Percentiles rank a stretch among this genome's conserved stretches.
phyloP scores from a whole-genome alignment of 2,888 invertebrate genomes.

The Volucella zonaria region DNA sequence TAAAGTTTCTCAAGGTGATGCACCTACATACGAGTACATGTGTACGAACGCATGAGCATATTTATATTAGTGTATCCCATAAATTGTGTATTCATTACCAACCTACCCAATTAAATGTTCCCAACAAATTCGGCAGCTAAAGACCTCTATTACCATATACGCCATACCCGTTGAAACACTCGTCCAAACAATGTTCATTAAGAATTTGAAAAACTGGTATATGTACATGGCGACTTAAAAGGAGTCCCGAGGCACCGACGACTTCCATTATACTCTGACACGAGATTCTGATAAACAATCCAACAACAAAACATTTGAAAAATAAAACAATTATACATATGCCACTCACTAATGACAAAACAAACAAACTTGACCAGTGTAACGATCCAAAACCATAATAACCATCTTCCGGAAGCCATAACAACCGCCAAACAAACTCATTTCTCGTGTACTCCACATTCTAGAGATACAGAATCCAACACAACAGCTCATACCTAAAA shows the following conservation, averaged over 20 bases:
- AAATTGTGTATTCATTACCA: neutral
- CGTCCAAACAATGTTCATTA: constrained; percentile 5
- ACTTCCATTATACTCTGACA: too few relatives aligned
- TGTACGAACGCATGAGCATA: too few relatives aligned
- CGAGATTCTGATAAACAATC: too few relatives aligned
- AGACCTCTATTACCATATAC: constrained; percentile 4
- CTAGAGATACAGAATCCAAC: constrained; percentile 27
- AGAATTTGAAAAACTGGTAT: neutral
- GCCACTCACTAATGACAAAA: constrained; percentile 50
- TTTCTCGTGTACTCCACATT: constrained; percentile 33
- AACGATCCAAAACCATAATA: constrained; percentile 12
- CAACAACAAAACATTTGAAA: neutral
- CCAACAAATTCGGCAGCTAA: constrained; percentile 16
- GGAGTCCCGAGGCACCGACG: neutral
- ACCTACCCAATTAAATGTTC: constrained; percentile 1
- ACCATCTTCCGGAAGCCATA: constrained; percentile 67
- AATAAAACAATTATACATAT: constrained; percentile 22
- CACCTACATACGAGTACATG: too few relatives aligned
- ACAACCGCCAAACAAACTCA: constrained; percentile 35
- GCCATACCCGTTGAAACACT: neutral
- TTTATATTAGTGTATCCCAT: neutral
- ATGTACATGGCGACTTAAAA: neutral
- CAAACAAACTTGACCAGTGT: constrained; percentile 34
- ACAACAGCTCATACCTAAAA: constrained; percentile 34
- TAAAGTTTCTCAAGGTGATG: too few relatives aligned